phyloP scores from a whole-genome alignment of 1,140 invertebrate species.

The Brachionus calyciflorus region DNA sequence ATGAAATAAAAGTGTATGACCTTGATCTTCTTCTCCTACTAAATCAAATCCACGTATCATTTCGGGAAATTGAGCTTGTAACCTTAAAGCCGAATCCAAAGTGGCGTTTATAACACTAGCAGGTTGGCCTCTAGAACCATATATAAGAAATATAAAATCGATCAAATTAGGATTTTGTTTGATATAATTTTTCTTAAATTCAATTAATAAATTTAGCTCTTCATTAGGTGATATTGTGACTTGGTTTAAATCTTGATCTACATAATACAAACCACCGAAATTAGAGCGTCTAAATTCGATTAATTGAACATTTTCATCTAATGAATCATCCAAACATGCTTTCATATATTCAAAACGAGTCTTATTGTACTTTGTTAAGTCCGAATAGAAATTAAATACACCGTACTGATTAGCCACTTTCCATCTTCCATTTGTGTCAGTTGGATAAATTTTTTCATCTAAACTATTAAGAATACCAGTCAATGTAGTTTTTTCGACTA shows the following conservation, averaged over 20 bases:
- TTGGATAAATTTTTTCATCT: constrained; percentile 31
- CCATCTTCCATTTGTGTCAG: constrained; percentile 34
- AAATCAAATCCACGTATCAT: constrained; percentile 51
- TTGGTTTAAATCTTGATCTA: constrained; percentile 35
- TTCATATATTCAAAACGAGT: constrained; percentile 42
- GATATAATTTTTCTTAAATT: constrained; percentile 40
- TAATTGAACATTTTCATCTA: constrained; percentile 41
- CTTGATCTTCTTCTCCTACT: constrained; percentile 52
- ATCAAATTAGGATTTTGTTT: constrained; percentile 11
- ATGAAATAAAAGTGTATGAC: constrained; percentile 51
- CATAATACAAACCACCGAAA: constrained; percentile 34
- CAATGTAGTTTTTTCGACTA: constrained; percentile 30
- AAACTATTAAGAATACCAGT: constrained; percentile 36
- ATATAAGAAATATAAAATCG: constrained; percentile 45
- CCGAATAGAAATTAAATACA: constrained; percentile 20
- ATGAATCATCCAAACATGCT: not conserved
- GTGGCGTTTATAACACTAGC: not conserved
- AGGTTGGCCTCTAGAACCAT: not conserved
- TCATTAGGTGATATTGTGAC: not conserved
- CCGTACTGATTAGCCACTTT: constrained; percentile 26
- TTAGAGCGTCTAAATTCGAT: constrained; percentile 21
- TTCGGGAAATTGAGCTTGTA: constrained; percentile 50
- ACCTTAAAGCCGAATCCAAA: not conserved
- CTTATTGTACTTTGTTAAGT: constrained; percentile 20
- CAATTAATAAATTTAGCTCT: constrained; percentile 1